Conservation (phyloP, 2,888 invertebrate species). For the Epinotia ramella region DNA sequence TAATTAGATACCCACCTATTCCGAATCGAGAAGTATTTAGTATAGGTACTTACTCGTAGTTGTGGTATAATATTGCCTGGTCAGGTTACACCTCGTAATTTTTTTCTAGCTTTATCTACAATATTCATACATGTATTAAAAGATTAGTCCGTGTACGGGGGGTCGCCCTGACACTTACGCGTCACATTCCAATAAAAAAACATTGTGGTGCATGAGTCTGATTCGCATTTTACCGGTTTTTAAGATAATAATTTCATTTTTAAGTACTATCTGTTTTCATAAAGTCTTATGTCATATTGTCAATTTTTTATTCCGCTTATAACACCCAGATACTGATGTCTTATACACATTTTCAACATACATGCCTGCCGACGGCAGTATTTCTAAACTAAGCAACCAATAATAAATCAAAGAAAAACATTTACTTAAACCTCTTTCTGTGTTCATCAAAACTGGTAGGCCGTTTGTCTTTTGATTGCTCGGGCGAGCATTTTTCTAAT, state of each 20-base stretch:
- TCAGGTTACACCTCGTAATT: too few species aligned
- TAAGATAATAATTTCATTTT: neutral
- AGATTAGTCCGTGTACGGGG: too few species aligned
- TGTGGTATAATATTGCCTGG: too few species aligned
- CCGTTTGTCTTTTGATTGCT: slow-evolving; percentile 6
- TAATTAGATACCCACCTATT: neutral
- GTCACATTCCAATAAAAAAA: neutral
- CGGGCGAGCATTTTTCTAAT: neutral
- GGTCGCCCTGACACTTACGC: too few species aligned
- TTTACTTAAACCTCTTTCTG: slow-evolving; percentile 13
- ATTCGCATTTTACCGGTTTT: neutral
- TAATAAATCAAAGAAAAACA: slow-evolving; percentile 14
- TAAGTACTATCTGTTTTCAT: neutral
- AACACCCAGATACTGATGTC: neutral
- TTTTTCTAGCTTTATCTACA: too few species aligned
- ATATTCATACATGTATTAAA: too few species aligned
- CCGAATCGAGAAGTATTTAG: neutral
- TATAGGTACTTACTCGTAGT: too few species aligned
- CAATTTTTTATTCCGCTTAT: too few species aligned
- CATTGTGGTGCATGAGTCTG: neutral
- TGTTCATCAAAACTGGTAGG: slow-evolving; percentile 21
- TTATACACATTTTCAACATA: neutral
- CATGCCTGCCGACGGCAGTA: too few species aligned
- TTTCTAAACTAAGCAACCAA: neutral
- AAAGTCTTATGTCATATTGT: neutral